phyloP scores from a whole-genome alignment of 35 echinoderm and acorn worm genomes.

The Hemicentrotus pulcherrimus region DNA sequence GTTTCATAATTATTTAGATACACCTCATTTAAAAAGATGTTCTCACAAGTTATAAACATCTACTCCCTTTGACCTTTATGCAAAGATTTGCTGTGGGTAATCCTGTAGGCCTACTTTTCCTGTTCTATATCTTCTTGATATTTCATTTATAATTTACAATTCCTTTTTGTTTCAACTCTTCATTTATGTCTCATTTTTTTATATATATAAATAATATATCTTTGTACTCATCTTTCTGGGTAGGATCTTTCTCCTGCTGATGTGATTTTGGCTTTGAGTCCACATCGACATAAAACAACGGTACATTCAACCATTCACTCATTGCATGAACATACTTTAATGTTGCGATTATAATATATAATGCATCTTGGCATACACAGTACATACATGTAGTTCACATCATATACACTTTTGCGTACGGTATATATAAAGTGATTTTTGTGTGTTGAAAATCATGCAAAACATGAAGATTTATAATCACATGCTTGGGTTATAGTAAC shows the following conservation, averaged over 20 bases:
- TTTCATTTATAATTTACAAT: background rate
- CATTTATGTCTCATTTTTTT: conserved; percentile 11
- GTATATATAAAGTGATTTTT: no score
- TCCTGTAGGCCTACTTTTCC: background rate
- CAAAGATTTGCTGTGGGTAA: background rate
- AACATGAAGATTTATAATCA: background rate
- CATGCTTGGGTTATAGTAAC: background rate
- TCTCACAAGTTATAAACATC: no score
- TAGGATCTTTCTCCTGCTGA: conserved; percentile 43
- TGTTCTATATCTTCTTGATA: background rate
- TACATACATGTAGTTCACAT: no score
- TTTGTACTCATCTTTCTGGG: background rate
- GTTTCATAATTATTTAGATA: no score
- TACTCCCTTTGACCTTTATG: background rate
- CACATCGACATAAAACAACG: conserved; percentile 35
- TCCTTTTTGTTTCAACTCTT: background rate
- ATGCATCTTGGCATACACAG: background rate
- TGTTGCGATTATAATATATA: background rate
- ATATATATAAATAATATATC: background rate
- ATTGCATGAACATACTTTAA: background rate
- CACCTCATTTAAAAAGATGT: no score
- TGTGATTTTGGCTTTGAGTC: conserved; percentile 45
- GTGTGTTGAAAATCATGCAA: background rate
- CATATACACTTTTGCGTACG: background rate
- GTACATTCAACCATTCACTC: conserved; percentile 10